Evolutionary conservation across 2,113 vertebrate species (phyloP).

Genomic region (Lepus timidus): DNA sequence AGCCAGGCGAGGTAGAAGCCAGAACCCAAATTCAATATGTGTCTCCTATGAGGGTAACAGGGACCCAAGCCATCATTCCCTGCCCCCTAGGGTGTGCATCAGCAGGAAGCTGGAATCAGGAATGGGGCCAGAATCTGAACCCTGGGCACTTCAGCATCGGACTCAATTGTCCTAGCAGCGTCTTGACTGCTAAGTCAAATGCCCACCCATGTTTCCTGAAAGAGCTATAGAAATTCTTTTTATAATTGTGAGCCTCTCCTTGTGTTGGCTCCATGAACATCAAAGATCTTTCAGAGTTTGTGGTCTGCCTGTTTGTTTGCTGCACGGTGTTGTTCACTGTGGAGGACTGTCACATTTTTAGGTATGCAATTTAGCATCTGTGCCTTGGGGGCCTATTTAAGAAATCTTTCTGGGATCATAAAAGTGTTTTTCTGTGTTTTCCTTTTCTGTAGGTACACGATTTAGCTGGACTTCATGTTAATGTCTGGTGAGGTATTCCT

Average conservation of each 20-base stretch:
- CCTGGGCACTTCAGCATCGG: too few species aligned
- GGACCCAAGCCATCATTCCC: too few species aligned
- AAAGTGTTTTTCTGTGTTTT: slow-evolving; percentile 33
- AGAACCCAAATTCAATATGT: too few species aligned
- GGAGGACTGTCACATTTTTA: not conserved
- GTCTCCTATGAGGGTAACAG: too few species aligned
- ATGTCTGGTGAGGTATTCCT: not conserved
- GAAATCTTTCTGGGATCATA: not conserved
- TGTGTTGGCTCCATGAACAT: not conserved
- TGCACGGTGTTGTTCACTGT: not conserved
- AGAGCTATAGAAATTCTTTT: not conserved
- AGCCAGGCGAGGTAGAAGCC: too few species aligned
- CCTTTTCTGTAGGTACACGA: not conserved
- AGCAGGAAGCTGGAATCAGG: too few species aligned
- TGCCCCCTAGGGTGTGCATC: too few species aligned
- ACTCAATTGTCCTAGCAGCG: too few species aligned
- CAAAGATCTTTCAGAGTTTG: slow-evolving; percentile 2
- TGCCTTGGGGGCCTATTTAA: not conserved
- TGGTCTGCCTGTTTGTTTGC: not conserved
- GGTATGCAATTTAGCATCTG: not conserved
- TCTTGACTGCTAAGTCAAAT: too few species aligned
- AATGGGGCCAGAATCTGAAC: too few species aligned
- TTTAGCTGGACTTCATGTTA: slow-evolving; percentile 12
- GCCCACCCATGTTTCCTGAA: too few species aligned
- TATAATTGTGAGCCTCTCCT: not conserved